Evolutionary conservation across 1,140 invertebrate genomes (phyloP).

Genomic region (Drosophila micromelanica): DNA sequence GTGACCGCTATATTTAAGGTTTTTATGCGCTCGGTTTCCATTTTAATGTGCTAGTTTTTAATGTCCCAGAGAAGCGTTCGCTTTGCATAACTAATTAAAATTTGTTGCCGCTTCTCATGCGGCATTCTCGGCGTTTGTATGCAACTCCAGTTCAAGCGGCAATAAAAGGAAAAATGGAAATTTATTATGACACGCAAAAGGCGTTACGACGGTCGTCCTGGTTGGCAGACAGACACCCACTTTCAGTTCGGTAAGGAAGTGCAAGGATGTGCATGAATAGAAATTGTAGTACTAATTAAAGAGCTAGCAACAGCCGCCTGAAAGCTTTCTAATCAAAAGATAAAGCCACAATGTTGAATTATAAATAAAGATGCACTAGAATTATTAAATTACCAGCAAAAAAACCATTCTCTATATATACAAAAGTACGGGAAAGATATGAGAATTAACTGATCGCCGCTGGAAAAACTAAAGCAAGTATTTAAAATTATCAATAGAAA

Average conservation of each 20-base stretch:
- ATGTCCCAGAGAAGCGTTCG: slow-evolving; percentile 58
- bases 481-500: slow-evolving; percentile 12
- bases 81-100: slow-evolving; percentile 82
- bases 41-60: slow-evolving; percentile 48
- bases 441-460: not conserved
- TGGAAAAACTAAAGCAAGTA: not conserved
- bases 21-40: slow-evolving; percentile 29
- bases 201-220: slow-evolving; percentile 43
- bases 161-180: slow-evolving; percentile 42
- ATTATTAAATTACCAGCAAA: not conserved
- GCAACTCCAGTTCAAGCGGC: slow-evolving; percentile 15
- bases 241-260: slow-evolving; percentile 8
- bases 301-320: not conserved
- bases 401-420: not conserved
- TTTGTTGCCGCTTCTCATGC: slow-evolving; percentile 67
- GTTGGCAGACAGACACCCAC: slow-evolving; percentile 10
- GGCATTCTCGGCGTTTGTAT: slow-evolving; percentile 58
- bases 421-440: too few species aligned
- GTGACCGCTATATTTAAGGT: slow-evolving; percentile 45
- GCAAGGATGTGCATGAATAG: not conserved
- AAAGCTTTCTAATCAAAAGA: not conserved
- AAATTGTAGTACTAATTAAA: slow-evolving; percentile 33
- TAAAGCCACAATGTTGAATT: not conserved
- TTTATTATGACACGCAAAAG: slow-evolving; percentile 79
- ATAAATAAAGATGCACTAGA: not conserved